Percentiles rank a stretch among this genome's conserved stretches.
phyloP scores from a whole-genome alignment of 1,140 invertebrate genomes.

The Neodiprion fabricii region DNA sequence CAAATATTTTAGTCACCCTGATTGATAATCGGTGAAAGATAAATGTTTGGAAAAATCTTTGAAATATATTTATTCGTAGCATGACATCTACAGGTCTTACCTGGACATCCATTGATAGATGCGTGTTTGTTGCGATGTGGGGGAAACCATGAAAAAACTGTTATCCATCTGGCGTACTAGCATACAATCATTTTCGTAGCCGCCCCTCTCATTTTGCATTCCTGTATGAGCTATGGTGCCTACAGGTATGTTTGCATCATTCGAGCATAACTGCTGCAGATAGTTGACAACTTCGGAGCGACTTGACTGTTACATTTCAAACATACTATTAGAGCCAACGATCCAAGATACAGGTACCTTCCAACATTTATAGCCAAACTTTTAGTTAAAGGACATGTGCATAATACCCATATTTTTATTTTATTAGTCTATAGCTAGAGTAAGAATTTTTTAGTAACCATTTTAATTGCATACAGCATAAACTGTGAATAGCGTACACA shows the following conservation, averaged over 20 bases:
- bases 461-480: no score
- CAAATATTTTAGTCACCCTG: no score
- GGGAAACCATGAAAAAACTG: conserved; percentile 84
- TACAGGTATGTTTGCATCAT: conserved; percentile 76
- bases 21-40: conserved; percentile 11
- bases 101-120: conserved; percentile 77
- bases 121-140: conserved; percentile 81
- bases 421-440: no score
- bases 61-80: conserved; percentile 4
- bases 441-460: no score
- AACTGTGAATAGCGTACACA: no score
- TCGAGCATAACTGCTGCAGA: conserved; percentile 79
- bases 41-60: conserved; percentile 5
- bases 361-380: neutral
- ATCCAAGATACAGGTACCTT: neutral
- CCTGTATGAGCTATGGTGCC: conserved; percentile 80
- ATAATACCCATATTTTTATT: no score
- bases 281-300: conserved; percentile 72
- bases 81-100: conserved; percentile 27
- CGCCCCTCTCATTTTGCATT: conserved; percentile 81
- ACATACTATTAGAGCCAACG: neutral
- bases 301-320: conserved; percentile 53
- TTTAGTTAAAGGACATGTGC: neutral
- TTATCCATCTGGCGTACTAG: conserved; percentile 74
- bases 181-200: conserved; percentile 85